Conservation (phyloP, 2,113 vertebrate species). For the Tamias sibiricus region DNA sequence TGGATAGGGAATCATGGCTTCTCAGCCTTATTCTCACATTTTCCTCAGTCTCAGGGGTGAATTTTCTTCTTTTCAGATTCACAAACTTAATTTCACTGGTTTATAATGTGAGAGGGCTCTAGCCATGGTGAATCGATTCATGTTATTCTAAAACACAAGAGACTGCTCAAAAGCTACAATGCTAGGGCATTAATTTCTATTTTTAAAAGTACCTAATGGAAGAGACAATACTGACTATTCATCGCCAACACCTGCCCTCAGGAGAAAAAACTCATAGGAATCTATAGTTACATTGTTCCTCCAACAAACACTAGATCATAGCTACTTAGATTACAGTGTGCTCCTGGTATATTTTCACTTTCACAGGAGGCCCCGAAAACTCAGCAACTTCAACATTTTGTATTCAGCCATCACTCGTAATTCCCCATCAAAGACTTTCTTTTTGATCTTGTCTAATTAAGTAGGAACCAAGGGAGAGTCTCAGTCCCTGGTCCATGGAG, state of each 20-base stretch:
- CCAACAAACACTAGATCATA: background rate
- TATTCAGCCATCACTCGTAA: background rate
- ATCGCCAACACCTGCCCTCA: background rate
- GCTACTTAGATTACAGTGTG: background rate
- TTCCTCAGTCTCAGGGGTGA: slow-evolving; percentile 39
- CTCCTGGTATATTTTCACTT: background rate
- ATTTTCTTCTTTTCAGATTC: slow-evolving; percentile 67
- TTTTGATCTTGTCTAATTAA: background rate
- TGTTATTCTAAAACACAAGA: slow-evolving; percentile 35
- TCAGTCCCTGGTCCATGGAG: background rate
- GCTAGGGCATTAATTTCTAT: slow-evolving; percentile 51
- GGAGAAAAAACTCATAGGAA: background rate
- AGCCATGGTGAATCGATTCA: slow-evolving; percentile 30
- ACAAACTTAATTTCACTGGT: slow-evolving; percentile 73
- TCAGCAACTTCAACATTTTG: background rate
- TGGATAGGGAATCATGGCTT: slow-evolving; percentile 50
- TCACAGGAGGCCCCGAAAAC: background rate
- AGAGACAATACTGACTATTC: slow-evolving; percentile 11
- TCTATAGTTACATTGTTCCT: background rate
- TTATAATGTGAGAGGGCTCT: slow-evolving; percentile 50
- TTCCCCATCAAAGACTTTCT: background rate
- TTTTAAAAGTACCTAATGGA: slow-evolving; percentile 18
- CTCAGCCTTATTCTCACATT: slow-evolving; percentile 64
- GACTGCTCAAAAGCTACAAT: background rate
- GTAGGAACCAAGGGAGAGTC: background rate